Percentiles rank a stretch among this genome's conserved stretches.
These are phyloP conservation scores for Paramisgurnus dabryanus DNA, from an alignment of 2,113 vertebrate species.

Conservation along the genomic window DNA sequence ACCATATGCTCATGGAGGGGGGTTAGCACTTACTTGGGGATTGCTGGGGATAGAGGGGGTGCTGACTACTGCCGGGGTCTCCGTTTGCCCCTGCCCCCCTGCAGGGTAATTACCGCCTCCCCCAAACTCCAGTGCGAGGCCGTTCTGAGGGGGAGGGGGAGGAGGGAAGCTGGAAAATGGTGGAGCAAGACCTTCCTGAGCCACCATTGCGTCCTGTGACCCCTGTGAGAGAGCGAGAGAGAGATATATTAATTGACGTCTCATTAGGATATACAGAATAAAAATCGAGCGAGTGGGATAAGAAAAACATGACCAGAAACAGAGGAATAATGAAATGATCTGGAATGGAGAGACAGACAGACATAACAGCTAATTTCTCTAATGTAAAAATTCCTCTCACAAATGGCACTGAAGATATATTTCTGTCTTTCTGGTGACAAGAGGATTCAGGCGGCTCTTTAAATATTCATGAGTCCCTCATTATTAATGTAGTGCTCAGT, in stretches of 20 bases:
- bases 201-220: constrained; percentile 76
- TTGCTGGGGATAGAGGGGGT: constrained; percentile 65
- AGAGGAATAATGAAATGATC: constrained; percentile 28
- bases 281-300: neutral
- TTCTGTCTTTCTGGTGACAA: constrained; percentile 56
- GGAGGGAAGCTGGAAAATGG: constrained; percentile 77
- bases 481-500: constrained; percentile 74
- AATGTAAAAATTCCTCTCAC: constrained; percentile 33
- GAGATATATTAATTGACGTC: constrained; percentile 32
- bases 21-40: constrained; percentile 71
- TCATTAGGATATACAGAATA: constrained; percentile 23
- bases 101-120: constrained; percentile 71
- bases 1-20: constrained; percentile 33
- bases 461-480: constrained; percentile 74
- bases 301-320: constrained; percentile 11
- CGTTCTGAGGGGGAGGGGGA: constrained; percentile 79
- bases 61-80: constrained; percentile 65
- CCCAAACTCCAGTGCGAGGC: constrained; percentile 76
- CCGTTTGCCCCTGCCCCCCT: constrained; percentile 73
- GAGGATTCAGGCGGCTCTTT: constrained; percentile 62
- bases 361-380: constrained; percentile 9
- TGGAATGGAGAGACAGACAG: constrained; percentile 28
- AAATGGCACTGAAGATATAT: constrained; percentile 62
- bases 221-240: constrained; percentile 59
- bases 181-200: constrained; percentile 76